Evolutionary conservation across 2,888 invertebrate genomes (phyloP), one percentile per base, ranked within the genome.

Genomic region (Andrena dorsata): DNA sequence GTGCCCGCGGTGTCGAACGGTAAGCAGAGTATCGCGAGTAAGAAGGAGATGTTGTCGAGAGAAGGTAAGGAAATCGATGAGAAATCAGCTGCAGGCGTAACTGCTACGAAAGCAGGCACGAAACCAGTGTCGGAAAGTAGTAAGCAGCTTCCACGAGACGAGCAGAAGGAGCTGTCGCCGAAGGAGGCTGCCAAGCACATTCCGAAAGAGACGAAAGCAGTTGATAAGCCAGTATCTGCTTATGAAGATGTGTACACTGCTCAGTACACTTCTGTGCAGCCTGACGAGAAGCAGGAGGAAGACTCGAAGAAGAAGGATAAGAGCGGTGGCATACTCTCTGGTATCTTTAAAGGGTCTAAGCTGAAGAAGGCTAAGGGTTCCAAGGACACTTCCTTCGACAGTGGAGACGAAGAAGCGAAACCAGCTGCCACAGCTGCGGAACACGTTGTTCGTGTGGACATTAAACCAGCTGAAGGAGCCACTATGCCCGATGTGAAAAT

Each of bases 11-110:
- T 83, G 47, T 41, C 72, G 0, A 70, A 76, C 0, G 82, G 69
- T 10, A 86, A 76, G 23, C 73, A 76, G 51, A 75, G 53, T 2
- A 3, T 51, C 2, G 70, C 79, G 5, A 92, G 90, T 32, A 94
- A 95, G 82, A 95, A 95, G 87, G 95, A 95, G 41, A 95, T 95
- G 30, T 93, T 95, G 47, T 95, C 95, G 0, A 95, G 94, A 70
- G 95, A 95, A 81, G 95, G 95, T 35, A 95, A 94, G 86, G 95
- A 95, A 89, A 92, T 95, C 41, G 95, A 95, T 13, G 95, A 95
- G 89, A 93, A 95, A 51, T 94, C 94, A 0, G 16, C 20, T 10
- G 94, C 95, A 94, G 94, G 53, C 93, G 93, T 64, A 94, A 94
- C 0, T 94, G 94, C 58, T 94, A 94, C 83, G 94, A 95, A 92